These are phyloP conservation scores for Palythoa heliodiscus DNA, from an alignment of 92 coral and sea anemone species.

Conservation along the genomic window DNA sequence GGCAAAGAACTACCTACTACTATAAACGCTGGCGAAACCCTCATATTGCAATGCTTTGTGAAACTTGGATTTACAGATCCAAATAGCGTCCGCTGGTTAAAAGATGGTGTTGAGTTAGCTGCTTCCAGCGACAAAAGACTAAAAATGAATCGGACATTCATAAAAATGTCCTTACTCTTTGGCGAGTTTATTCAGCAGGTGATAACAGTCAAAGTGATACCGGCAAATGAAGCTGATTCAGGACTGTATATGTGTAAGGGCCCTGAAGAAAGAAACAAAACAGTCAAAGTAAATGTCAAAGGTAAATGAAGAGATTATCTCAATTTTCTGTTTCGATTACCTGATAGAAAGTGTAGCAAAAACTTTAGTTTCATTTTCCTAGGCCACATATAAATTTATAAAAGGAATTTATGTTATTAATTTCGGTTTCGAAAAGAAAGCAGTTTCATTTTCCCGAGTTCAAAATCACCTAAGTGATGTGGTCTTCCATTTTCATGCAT, in stretches of 20 bases:
- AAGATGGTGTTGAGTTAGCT: conserved; percentile 1
- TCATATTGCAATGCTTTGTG: conserved; percentile 21
- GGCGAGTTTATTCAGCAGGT: conserved; percentile 10
- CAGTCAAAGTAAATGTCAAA: conserved; percentile 4
- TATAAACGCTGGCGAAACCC: conserved; percentile 4
- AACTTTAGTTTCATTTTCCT: no score
- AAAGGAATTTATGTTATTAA: no score
- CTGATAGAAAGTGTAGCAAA: no score
- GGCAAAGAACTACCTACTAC: neutral
- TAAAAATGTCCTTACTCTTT: neutral
- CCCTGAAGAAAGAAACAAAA: neutral
- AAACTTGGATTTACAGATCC: conserved; percentile 9
- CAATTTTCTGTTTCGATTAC: no score
- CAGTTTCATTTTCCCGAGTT: no score
- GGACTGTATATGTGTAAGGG: conserved; percentile 14
- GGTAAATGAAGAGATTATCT: neutral
- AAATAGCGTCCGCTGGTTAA: conserved; percentile 6
- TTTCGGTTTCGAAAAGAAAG: no score
- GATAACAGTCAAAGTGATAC: neutral
- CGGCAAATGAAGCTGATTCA: neutral
- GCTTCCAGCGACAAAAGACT: neutral
- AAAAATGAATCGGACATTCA: neutral
- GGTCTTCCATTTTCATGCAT: no score
- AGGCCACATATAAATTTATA: no score
- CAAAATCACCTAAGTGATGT: no score